Evolutionary conservation across 2,797 vertebrate species (phyloP).

Genomic region (Hafferia zeledoni): DNA sequence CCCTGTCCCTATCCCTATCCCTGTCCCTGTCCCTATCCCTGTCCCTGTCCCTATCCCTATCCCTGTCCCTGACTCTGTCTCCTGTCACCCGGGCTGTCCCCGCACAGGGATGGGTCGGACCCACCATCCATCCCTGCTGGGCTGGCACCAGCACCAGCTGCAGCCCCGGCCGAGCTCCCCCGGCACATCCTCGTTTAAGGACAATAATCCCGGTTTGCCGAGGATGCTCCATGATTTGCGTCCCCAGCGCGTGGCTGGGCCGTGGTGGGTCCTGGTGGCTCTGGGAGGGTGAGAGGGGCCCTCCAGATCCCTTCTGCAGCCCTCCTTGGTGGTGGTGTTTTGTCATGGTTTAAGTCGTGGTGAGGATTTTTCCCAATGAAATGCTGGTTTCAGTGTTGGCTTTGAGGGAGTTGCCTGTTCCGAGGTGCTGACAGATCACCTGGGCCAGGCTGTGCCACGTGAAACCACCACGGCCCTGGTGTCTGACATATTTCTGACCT

Average conservation of each 20-base stretch:
- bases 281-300: accelerated
- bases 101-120: accelerated
- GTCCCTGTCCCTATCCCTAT: no score
- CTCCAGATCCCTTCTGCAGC: accelerated
- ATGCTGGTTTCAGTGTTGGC: accelerated
- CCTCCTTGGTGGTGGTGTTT: background rate
- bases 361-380: background rate
- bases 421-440: background rate
- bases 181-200: accelerated
- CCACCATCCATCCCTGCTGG: background rate
- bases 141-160: background rate
- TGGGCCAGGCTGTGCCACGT: background rate
- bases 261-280: accelerated
- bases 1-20: no score
- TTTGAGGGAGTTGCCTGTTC: background rate
- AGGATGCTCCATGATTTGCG: accelerated
- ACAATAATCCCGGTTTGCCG: accelerated
- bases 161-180: background rate
- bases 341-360: accelerated
- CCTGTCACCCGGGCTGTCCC: background rate
- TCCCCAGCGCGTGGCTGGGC: background rate
- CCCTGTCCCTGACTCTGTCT: no score
- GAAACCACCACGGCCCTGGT: background rate
- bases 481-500: background rate
- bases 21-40: background rate